A percentile compares a stretch with the other conserved stretches of the same genome.
Conservation (phyloP, 2,888 invertebrate species). For the Panzeria rudis region DNA sequence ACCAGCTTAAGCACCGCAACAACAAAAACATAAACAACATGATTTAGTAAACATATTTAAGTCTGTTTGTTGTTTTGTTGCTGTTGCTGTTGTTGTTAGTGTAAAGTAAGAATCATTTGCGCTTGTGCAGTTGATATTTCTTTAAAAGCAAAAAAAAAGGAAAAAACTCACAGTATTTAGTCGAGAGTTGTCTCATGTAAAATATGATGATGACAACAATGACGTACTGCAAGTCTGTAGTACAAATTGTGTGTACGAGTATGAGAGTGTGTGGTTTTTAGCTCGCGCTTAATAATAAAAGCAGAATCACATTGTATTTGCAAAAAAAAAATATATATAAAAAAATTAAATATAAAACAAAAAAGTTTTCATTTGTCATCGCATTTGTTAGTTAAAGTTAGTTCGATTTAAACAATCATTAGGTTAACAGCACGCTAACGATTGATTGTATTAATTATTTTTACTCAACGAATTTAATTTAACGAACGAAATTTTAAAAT, state of each 20-base stretch:
- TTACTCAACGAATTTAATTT: slow-evolving; percentile 23
- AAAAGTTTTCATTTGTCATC: slow-evolving; percentile 67
- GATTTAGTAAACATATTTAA: not conserved
- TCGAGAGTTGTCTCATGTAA: slow-evolving; percentile 32
- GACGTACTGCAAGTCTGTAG: slow-evolving; percentile 51
- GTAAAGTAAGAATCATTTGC: slow-evolving; percentile 38
- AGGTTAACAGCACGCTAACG: slow-evolving; percentile 59
- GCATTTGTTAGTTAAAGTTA: slow-evolving; percentile 66
- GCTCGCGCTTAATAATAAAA: slow-evolving; percentile 61
- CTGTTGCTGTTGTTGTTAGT: not conserved
- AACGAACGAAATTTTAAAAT: slow-evolving; percentile 25
- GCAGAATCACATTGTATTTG: slow-evolving; percentile 31
- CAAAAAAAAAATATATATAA: not conserved
- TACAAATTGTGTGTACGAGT: slow-evolving; percentile 30
- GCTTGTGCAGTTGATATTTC: slow-evolving; percentile 42
- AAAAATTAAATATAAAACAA: slow-evolving; percentile 37
- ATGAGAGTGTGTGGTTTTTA: slow-evolving; percentile 47
- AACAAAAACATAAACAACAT: slow-evolving; percentile 7
- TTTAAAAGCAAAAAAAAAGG: not conserved
- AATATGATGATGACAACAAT: slow-evolving; percentile 44
- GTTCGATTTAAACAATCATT: slow-evolving; percentile 69
- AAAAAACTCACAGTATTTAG: slow-evolving; percentile 37
- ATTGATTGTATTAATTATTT: slow-evolving; percentile 41
- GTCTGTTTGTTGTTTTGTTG: too few species aligned
- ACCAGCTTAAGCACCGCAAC: slow-evolving; percentile 21